Base-by-base conservation (phyloP, 2,888 invertebrate genomes). In the Eremobia ochroleuca region DNA sequence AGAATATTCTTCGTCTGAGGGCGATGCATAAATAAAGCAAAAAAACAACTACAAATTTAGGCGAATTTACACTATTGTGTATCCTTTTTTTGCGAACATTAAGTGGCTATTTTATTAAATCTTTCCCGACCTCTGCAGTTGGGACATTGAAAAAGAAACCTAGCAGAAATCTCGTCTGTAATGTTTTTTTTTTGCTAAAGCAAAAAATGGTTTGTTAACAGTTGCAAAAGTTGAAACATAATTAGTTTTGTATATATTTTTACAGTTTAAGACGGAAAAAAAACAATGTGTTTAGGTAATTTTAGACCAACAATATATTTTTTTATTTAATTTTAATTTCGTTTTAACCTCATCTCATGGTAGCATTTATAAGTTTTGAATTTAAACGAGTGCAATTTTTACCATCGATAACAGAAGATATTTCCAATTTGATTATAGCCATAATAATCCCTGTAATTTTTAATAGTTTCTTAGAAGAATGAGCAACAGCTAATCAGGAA, bases 51-150 rank as follows among this genome's bases (percentile, higher is more conserved):
- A 13, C 13, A 67, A 65, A 78, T 82, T 79, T 5, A 52, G 15
- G 49, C 15, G 28, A 67, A 68, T 77, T 79, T 85, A 55, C 80
- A 85, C 65, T 15, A 82, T 85, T 82, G 82, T 85, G 55, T 37
- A 61, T 49, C 4, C 8, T 46, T 18, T 37, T 31, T 55, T 68
- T 69, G 31, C 40, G 43, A 75, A 73, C 73, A 9, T 52, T 62
- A 52, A 73, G 21, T 46, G 66, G 37, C 58, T 70, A 73, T 79
- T 76, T 73, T 46, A 43, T 40, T 70, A 21, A 61, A 46, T 72
- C 15, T 62, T 66, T 73, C 28, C 9, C 67, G 75, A 70, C 72
- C 75, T 84, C 46, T 62, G n/a, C 21, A 13, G 49, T 76, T 76
- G 15, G 2, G 65, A 79, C 76, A 84, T 66, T 34, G 21, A 40